A percentile compares a stretch with the other conserved stretches of the same genome.
phyloP scores from a whole-genome alignment of 53 echinoderm and acorn worm species.

The Apostichopus leukothele region DNA sequence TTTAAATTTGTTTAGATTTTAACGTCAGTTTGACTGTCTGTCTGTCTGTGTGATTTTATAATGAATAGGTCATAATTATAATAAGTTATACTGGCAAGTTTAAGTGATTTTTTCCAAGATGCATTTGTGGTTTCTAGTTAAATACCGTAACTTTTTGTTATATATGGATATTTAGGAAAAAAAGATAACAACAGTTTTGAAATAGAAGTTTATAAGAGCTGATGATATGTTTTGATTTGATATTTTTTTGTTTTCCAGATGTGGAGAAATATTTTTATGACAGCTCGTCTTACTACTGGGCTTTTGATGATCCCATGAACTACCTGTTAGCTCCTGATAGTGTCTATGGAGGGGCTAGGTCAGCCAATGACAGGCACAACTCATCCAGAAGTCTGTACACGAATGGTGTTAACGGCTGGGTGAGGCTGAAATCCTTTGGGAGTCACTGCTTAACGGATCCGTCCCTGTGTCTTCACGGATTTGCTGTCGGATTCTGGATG shows the following conservation, averaged over 20 bases:
- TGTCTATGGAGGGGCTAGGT: slow-evolving; percentile 45
- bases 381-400: slow-evolving; percentile 62
- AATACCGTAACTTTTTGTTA: too few relatives aligned
- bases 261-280: slow-evolving; percentile 17
- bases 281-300: slow-evolving; percentile 69
- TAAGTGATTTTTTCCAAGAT: too few relatives aligned
- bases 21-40: not conserved
- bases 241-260: not conserved
- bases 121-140: too few relatives aligned
- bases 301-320: slow-evolving; percentile 63
- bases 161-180: too few relatives aligned
- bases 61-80: too few relatives aligned
- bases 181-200: too few relatives aligned
- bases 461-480: slow-evolving; percentile 62
- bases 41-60: too few relatives aligned
- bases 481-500: slow-evolving; percentile 77
- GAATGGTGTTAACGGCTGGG: slow-evolving; percentile 64
- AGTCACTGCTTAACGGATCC: slow-evolving; percentile 68
- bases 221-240: not conserved
- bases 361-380: slow-evolving; percentile 58
- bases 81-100: too few relatives aligned
- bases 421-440: slow-evolving; percentile 56
- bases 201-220: too few relatives aligned
- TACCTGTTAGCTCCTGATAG: slow-evolving; percentile 39
- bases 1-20: not conserved